phyloP scores from a whole-genome alignment of 2,113 vertebrate species.

The Progne subis region DNA sequence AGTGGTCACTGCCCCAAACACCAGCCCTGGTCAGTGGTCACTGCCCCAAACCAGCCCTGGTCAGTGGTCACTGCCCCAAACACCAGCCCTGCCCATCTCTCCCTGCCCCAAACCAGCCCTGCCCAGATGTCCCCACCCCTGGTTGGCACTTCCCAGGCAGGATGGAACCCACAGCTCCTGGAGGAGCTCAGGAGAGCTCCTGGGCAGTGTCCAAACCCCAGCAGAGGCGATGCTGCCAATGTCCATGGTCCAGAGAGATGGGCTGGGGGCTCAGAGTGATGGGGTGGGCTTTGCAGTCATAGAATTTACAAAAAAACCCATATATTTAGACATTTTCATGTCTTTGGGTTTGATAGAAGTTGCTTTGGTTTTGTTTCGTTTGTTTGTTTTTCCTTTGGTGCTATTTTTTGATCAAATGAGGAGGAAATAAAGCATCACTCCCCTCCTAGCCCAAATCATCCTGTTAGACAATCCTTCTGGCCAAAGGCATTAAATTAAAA shows the following conservation, averaged over 20 bases:
- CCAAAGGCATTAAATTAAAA: neutral
- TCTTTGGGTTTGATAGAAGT: neutral
- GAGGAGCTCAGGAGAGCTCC: neutral
- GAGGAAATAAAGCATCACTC: neutral
- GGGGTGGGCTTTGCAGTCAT: neutral
- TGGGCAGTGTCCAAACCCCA: neutral
- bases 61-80: neutral
- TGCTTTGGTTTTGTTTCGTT: neutral
- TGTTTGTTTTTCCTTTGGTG: neutral
- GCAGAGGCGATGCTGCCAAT: accelerated
- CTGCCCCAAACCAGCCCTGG: neutral
- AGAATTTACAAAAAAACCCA: neutral
- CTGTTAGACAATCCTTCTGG: neutral
- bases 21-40: neutral
- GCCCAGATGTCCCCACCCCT: neutral
- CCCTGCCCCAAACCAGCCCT: too few relatives aligned
- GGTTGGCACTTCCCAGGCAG: neutral
- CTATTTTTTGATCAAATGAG: neutral
- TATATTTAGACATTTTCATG: too few relatives aligned
- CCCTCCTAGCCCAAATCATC: neutral
- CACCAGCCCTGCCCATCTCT: too few relatives aligned
- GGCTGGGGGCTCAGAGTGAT: neutral
- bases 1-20: neutral
- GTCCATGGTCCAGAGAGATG: accelerated
- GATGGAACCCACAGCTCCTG: accelerated